Conservation (phyloP, 2,113 vertebrate species). For the Podarcis muralis region DNA sequence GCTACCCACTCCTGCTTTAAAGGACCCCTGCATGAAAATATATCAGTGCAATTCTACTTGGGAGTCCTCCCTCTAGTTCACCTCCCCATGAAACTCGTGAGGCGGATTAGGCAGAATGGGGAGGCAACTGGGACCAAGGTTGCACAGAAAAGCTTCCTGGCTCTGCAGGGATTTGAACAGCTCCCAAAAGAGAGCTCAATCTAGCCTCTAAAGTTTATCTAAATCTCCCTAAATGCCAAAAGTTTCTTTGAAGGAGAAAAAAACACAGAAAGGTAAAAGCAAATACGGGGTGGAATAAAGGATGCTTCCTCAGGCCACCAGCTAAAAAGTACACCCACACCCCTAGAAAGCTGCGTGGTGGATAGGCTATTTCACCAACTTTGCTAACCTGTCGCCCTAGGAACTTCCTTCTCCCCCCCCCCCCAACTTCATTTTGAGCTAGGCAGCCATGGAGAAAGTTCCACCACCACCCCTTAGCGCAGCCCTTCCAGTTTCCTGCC, state of each 20-base stretch:
- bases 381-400: not conserved
- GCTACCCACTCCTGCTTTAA: too few relatives aligned
- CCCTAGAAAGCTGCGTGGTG: not conserved
- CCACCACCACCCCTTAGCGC: not conserved
- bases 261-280: not conserved
- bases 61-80: not conserved
- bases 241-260: not conserved
- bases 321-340: not conserved
- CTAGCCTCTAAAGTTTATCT: not conserved
- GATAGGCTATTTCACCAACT: not conserved
- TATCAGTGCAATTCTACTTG: not conserved
- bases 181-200: not conserved
- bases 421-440: not conserved
- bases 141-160: not conserved
- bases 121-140: not conserved
- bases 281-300: not conserved
- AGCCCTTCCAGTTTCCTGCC: not conserved
- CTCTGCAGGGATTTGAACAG: not conserved
- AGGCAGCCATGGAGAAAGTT: not conserved
- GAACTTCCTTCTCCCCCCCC: not conserved
- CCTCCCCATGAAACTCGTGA: not conserved
- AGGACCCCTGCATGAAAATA: too few relatives aligned
- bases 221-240: not conserved
- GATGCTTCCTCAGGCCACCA: not conserved
- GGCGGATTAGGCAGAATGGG: not conserved